Evolutionary conservation across 2,797 vertebrate genomes (phyloP), one percentile per base, ranked within the genome.

Genomic region (Sparus aurata): DNA sequence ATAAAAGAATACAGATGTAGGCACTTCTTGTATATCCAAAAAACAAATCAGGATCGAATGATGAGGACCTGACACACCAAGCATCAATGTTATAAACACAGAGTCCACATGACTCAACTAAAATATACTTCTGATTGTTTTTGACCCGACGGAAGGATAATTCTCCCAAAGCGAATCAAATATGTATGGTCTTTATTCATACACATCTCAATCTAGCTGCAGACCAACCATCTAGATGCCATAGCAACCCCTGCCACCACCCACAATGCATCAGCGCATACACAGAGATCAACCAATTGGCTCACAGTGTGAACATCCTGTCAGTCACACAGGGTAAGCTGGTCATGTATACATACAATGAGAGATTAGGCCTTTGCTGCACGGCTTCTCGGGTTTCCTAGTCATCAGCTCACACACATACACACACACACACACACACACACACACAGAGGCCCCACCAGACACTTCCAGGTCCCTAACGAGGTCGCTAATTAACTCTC

Each of bases 401-500:
- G 54, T 72, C 78, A 80, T 77, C 85, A 72, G 57, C 58, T 49
- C 41, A 63, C 80, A 61, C 83, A 61, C 77, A 53, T 15, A 27
- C 69, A 45, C 27, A 69, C 45, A 47, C 68, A 60, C 53, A 57
- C 12, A 47, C 16, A 58, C 62, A 73, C 1, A 85, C 25, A 79
- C 76, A 72, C 76, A 73, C 57, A 75, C 71, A 41, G 72, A 87
- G 77, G 79, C 88, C 89, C 91, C 90, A 87, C 66, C 91, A 94
- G 90, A 94, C 95, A 94, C 93, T 93, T 95, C 87, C 94, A 94
- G 95, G 94, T 95, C 94, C 93, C 93, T 95, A 96, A 95, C 94
- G 92, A 96, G 95, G 94, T 95, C 89, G 92, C 95, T 96, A 96
- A 96, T 96, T 95, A 96, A 96, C 95, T 96, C 95, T 95, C 93